Evolutionary conservation across 2,888 invertebrate species (phyloP).

Genomic region (Drosophila phalerata): DNA sequence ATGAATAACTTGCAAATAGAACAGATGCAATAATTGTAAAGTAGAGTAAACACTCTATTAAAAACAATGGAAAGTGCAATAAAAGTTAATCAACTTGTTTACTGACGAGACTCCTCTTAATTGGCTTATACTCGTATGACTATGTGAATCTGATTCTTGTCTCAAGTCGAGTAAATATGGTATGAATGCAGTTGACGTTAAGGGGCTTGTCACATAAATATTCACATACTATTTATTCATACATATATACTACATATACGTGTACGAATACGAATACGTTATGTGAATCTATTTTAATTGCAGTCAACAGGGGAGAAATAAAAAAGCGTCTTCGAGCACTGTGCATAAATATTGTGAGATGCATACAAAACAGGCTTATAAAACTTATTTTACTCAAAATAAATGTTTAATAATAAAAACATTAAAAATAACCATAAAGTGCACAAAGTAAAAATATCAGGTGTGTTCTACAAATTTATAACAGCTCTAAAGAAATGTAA

Average conservation of each 20-base stretch:
- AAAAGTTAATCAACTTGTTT: constrained; percentile 48
- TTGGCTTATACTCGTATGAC: constrained; percentile 10
- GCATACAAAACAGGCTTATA: background rate
- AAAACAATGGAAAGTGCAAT: constrained; percentile 40
- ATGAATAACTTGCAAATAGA: constrained; percentile 9
- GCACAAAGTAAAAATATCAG: background rate
- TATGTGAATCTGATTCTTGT: constrained; percentile 1
- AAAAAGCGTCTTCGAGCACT: background rate
- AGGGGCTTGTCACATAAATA: constrained; percentile 21
- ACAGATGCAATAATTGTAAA: constrained; percentile 16
- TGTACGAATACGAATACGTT: background rate
- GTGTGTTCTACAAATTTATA: no score
- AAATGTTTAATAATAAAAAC: background rate
- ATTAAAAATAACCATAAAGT: background rate
- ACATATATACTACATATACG: background rate
- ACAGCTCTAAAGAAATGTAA: no score
- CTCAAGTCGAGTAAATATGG: background rate
- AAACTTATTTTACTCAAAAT: background rate
- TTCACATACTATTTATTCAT: background rate
- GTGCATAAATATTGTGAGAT: background rate
- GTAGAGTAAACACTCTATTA: constrained; percentile 2
- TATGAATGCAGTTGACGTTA: constrained; percentile 5
- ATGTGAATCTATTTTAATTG: background rate
- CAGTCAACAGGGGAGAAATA: background rate
- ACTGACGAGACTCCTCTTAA: constrained; percentile 21